A percentile compares a stretch with the other conserved stretches of the same genome.
These are phyloP conservation scores for Chauna torquata DNA, from an alignment of 2,113 vertebrate genomes.

Conservation along the genomic window DNA sequence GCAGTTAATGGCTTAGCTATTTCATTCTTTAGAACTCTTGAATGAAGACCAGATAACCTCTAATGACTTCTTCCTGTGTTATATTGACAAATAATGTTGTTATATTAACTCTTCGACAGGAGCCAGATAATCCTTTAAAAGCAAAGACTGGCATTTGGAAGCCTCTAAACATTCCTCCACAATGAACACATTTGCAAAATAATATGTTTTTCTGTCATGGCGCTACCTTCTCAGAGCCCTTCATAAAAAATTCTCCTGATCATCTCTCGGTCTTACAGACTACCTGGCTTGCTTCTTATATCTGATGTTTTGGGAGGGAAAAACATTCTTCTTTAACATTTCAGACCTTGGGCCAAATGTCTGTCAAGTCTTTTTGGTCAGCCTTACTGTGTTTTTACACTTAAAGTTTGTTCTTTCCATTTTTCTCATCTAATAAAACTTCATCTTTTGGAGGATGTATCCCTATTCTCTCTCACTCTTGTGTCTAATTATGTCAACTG, in stretches of 20 bases:
- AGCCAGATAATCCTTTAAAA: neutral
- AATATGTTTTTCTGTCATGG: neutral
- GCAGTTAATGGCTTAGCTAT: neutral
- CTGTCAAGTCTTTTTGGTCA: neutral
- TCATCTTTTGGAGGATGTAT: neutral
- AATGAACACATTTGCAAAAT: neutral
- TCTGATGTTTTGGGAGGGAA: neutral
- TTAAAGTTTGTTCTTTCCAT: neutral
- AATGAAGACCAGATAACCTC: neutral
- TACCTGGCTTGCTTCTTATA: neutral
- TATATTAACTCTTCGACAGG: neutral
- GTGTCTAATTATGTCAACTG: neutral
- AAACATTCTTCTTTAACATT: neutral
- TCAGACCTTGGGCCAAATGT: neutral
- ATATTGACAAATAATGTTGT: neutral
- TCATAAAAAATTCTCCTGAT: neutral
- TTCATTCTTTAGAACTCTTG: neutral
- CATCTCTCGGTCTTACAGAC: neutral
- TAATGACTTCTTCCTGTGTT: neutral
- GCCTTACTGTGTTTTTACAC: fast-evolving
- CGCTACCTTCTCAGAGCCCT: neutral
- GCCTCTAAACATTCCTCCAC: neutral
- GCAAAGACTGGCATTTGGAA: neutral
- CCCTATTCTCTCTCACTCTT: neutral
- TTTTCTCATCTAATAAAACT: neutral